Percentiles rank a stretch among this genome's conserved stretches.
Conservation (phyloP, 2,797 vertebrate genomes). For the Hoplostethus mediterraneus region DNA sequence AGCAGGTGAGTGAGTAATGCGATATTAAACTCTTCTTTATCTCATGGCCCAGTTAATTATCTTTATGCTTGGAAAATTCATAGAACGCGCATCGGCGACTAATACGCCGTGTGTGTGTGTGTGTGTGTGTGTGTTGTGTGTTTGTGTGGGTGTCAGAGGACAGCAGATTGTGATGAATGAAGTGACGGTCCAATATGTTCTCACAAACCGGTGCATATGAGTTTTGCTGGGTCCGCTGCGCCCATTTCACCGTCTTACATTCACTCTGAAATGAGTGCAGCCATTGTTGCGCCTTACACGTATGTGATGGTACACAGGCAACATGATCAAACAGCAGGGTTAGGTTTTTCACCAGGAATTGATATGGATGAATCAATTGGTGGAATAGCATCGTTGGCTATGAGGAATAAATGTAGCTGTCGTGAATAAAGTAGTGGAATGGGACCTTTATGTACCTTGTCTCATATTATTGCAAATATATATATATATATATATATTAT, state of each 20-base stretch:
- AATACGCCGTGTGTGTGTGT: not conserved
- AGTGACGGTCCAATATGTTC: not conserved
- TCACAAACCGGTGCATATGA: not conserved
- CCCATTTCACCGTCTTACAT: not conserved
- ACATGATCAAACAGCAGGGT: not conserved
- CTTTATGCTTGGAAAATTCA: slow-evolving; percentile 50
- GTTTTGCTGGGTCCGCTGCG: not conserved
- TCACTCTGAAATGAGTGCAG: not conserved
- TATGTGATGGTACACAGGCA: not conserved
- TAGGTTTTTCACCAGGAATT: too few species aligned
- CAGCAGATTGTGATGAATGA: not conserved
- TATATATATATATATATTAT: too few species aligned
- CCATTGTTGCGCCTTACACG: not conserved
- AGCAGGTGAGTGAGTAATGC: slow-evolving; percentile 47
- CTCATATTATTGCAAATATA: too few species aligned
- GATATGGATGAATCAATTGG: too few species aligned
- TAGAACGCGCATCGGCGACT: not conserved
- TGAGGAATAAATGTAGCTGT: too few species aligned
- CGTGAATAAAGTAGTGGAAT: too few species aligned
- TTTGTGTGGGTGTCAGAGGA: not conserved
- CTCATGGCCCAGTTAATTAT: slow-evolving; percentile 50
- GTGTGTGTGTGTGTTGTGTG: slow-evolving; percentile 5
- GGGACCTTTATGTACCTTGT: too few species aligned
- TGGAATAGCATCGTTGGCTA: too few species aligned
- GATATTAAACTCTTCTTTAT: slow-evolving; percentile 39